Base-by-base conservation (phyloP, 2,888 invertebrate species). In the Galerucella calmariensis region DNA sequence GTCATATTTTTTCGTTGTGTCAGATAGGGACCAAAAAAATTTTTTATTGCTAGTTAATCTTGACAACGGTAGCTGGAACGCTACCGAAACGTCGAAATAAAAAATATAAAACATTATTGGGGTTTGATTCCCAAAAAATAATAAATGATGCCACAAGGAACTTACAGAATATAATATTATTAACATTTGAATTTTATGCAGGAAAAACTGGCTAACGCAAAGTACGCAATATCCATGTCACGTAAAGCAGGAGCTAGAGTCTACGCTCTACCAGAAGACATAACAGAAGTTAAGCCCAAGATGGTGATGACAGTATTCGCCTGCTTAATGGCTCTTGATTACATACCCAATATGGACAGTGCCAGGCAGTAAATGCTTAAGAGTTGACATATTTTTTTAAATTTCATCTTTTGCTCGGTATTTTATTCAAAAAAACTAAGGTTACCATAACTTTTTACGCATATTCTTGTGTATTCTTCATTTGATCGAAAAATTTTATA, bases 251-350 rank as follows among this genome's bases (percentile, higher is more conserved):
- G 99, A 79, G 99, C 98, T 67, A 92, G 97, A 75, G 97, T 99
- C 20, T 99, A 99, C 89, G 99, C 99, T 9, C 90, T 99, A 75
- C 99, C 99, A 16, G 99, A 99, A 88, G 99, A 99, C 89, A 98
- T 99, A 85, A 95, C 97, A 53, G 98, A 99, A 90, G 94, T 97
- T 27, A 99, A 99, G 88, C 96, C 94, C 73, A 99, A 98, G 89
- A 97, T 99, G 98, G 96, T 99, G 75, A 97, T 99, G 98, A 99
- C 99, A 4, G 96, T 99, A 81, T 99, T 99, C 89, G 99, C 99
- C 44, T 99, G 99, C 87, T 92, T 99, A 84, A 99, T 99, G 99
- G 97, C 97, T 44, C 92, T 96, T 84, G 98, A 98, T 90, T 97
- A 97, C 89, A 92, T 97, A 84, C 97, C 97, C 79, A 92, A 94